A percentile compares a stretch with the other conserved stretches of the same genome.
phyloP scores from a whole-genome alignment of 2,888 invertebrate species.

The Ferrisia virgata region DNA sequence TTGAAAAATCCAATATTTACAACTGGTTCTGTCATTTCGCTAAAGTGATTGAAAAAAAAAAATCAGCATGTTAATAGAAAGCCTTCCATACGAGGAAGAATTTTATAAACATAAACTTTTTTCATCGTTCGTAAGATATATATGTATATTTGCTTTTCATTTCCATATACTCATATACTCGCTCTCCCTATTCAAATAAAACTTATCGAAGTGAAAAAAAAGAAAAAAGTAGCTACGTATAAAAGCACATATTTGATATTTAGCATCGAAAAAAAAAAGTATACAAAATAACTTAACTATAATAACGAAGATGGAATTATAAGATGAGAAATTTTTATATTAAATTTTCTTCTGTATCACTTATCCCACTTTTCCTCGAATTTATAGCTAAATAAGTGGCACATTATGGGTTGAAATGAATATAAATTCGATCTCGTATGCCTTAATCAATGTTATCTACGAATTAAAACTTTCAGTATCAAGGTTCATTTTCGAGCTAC shows the following conservation, averaged over 20 bases:
- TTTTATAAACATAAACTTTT: neutral
- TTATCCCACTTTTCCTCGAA: neutral
- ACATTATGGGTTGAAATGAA: too few relatives aligned
- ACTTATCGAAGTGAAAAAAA: neutral
- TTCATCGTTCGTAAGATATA: neutral
- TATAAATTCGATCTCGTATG: neutral
- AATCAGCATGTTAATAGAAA: neutral
- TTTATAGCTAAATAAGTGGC: too few relatives aligned
- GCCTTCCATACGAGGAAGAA: neutral
- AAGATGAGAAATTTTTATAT: neutral
- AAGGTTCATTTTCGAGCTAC: neutral
- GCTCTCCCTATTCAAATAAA: neutral
- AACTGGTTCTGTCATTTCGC: neutral
- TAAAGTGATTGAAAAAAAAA: neutral
- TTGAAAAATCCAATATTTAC: neutral
- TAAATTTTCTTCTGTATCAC: neutral
- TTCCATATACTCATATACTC: neutral
- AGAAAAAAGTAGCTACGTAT: neutral
- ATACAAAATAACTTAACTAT: too few relatives aligned
- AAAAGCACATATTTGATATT: neutral
- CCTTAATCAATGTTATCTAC: neutral
- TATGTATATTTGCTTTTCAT: conserved; percentile 1
- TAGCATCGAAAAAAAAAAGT: neutral
- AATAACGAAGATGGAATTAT: neutral
- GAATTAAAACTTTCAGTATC: neutral